phyloP scores from a whole-genome alignment of 2,888 invertebrate genomes.

The Lepidochrysops patricia region DNA sequence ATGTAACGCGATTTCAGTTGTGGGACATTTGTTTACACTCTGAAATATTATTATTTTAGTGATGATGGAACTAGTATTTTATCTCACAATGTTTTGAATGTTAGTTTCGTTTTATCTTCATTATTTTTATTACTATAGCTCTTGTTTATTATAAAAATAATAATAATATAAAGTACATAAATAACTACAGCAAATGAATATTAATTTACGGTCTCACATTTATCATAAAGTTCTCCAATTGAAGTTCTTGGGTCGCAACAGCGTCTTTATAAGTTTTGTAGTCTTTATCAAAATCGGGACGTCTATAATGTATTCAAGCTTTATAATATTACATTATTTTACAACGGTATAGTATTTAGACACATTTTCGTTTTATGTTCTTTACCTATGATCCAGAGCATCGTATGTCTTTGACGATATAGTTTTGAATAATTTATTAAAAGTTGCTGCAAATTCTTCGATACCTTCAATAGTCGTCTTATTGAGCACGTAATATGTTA shows the following conservation, averaged over 20 bases:
- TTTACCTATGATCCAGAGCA: constrained; percentile 83
- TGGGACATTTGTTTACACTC: constrained; percentile 63
- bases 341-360: no score
- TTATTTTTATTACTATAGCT: no score
- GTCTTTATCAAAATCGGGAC: constrained; percentile 82
- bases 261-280: constrained; percentile 81
- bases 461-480: constrained; percentile 87
- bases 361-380: neutral
- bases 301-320: no score
- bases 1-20: constrained; percentile 67
- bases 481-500: constrained; percentile 82
- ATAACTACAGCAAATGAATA: no score
- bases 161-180: no score
- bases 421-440: constrained; percentile 77
- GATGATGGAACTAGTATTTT: no score
- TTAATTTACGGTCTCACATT: constrained; percentile 54
- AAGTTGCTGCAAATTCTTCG: constrained; percentile 80
- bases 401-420: constrained; percentile 85
- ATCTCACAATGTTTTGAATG: no score
- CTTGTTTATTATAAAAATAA: no score
- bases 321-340: constrained; percentile 8
- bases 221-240: constrained; percentile 83
- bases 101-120: no score
- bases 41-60: constrained; percentile 27
- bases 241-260: constrained; percentile 80